These are phyloP conservation scores for Agapornis roseicollis DNA, from an alignment of 2,113 vertebrate genomes.

Conservation along the genomic window DNA sequence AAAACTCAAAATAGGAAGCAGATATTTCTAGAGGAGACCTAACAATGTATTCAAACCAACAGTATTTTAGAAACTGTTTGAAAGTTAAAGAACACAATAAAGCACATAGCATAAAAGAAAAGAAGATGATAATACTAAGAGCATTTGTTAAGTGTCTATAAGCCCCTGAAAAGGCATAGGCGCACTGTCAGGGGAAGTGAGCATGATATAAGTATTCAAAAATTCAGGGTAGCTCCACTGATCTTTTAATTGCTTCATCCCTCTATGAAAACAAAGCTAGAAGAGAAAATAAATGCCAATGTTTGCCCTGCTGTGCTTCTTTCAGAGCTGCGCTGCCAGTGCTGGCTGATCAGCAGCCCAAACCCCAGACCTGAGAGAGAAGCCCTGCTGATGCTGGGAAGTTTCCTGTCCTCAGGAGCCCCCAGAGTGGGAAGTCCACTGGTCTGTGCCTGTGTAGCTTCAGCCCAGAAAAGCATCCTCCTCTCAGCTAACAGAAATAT, in stretches of 20 bases:
- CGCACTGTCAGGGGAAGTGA: not conserved
- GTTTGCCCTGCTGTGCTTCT: not conserved
- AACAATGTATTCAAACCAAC: not conserved
- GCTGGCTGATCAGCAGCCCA: not conserved
- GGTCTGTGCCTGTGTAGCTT: not conserved
- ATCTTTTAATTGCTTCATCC: not conserved
- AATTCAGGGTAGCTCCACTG: not conserved
- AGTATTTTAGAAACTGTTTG: not conserved
- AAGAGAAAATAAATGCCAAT: rapidly evolving
- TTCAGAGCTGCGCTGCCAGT: rapidly evolving
- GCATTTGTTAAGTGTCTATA: not conserved
- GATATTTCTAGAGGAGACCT: not conserved
- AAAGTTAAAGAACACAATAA: not conserved
- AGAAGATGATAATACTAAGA: not conserved
- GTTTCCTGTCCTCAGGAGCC: not conserved
- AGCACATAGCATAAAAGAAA: not conserved
- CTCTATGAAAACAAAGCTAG: not conserved
- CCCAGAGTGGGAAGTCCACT: not conserved
- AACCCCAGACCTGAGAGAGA: not conserved
- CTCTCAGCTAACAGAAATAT: slow-evolving; percentile 41
- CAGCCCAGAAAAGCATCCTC: slow-evolving; percentile 34
- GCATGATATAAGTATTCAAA: not conserved
- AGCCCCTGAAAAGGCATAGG: not conserved
- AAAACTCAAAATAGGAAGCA: not conserved
- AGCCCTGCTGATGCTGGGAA: not conserved